These are phyloP conservation scores for Hirudo medicinalis DNA, from an alignment of 1,140 invertebrate genomes.

Conservation along the genomic window DNA sequence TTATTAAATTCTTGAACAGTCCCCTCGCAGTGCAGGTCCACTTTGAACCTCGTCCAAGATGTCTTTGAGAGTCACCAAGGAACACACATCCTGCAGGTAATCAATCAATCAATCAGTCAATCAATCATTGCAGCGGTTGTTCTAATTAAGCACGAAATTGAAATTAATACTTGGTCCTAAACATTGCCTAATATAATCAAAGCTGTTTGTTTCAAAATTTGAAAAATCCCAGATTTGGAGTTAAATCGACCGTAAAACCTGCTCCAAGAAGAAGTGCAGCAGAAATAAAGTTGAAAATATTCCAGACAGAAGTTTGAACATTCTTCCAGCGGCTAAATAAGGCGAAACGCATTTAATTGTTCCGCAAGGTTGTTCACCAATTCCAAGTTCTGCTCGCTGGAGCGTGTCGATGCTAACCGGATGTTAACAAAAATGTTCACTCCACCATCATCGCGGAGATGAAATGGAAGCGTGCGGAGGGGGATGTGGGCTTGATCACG, in stretches of 20 bases:
- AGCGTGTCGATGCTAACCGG: neutral
- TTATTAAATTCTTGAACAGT: neutral
- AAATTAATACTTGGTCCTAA: too few species aligned
- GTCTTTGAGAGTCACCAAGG: slow-evolving; percentile 90
- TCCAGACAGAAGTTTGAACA: neutral
- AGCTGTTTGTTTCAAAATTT: neutral
- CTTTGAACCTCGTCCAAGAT: slow-evolving; percentile 54
- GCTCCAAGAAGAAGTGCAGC: too few species aligned
- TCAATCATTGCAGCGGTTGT: too few species aligned
- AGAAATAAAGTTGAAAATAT: neutral
- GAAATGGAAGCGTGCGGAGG: neutral
- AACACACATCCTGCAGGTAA: slow-evolving; percentile 88
- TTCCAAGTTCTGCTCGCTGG: neutral
- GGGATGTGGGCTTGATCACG: neutral
- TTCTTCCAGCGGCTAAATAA: neutral
- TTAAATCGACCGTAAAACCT: neutral
- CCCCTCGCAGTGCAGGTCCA: slow-evolving; percentile 11
- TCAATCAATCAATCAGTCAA: too few species aligned
- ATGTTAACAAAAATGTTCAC: too few species aligned
- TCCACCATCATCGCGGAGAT: too few species aligned
- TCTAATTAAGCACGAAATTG: too few species aligned
- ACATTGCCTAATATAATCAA: too few species aligned
- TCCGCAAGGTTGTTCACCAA: slow-evolving; percentile 1
- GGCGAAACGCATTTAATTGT: slow-evolving; percentile 13
- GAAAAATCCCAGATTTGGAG: neutral